phyloP scores from a whole-genome alignment of 2,888 invertebrate genomes.

The Parelbella ahira region DNA sequence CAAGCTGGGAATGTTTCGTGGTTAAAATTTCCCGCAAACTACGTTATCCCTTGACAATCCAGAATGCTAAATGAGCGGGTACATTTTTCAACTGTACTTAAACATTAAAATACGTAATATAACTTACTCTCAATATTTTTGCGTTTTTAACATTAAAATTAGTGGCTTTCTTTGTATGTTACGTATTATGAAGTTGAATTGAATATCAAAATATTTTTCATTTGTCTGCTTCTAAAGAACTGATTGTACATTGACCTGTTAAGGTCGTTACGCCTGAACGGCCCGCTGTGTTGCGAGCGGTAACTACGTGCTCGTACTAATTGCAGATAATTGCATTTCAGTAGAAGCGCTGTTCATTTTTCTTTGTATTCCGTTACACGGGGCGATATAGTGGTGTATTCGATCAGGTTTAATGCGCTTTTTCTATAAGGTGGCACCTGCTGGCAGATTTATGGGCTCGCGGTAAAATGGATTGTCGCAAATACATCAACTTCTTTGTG shows the following conservation, averaged over 20 bases:
- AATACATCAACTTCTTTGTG: slow-evolving; percentile 19
- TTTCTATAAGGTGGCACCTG: slow-evolving; percentile 2
- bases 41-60: slow-evolving; percentile 3
- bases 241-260: slow-evolving; percentile 1
- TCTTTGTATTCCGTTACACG: too few relatives aligned
- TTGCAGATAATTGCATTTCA: slow-evolving; percentile 18
- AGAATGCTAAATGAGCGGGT: too few relatives aligned
- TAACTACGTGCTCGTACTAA: slow-evolving; percentile 8
- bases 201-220: too few relatives aligned
- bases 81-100: too few relatives aligned
- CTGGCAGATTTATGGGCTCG: slow-evolving; percentile 14
- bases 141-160: too few relatives aligned
- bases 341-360: slow-evolving; percentile 5
- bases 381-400: slow-evolving; percentile 4
- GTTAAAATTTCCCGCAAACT: background rate
- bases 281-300: background rate
- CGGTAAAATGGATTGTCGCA: slow-evolving; percentile 17
- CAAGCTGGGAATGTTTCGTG: slow-evolving; percentile 1
- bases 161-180: too few relatives aligned
- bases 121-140: too few relatives aligned
- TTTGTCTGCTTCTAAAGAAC: too few relatives aligned
- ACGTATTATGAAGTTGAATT: too few relatives aligned
- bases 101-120: too few relatives aligned
- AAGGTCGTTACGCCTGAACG: slow-evolving; percentile 9
- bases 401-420: slow-evolving; percentile 1